phyloP scores from a whole-genome alignment of 2,113 vertebrate species.

The Cardinalis cardinalis region DNA sequence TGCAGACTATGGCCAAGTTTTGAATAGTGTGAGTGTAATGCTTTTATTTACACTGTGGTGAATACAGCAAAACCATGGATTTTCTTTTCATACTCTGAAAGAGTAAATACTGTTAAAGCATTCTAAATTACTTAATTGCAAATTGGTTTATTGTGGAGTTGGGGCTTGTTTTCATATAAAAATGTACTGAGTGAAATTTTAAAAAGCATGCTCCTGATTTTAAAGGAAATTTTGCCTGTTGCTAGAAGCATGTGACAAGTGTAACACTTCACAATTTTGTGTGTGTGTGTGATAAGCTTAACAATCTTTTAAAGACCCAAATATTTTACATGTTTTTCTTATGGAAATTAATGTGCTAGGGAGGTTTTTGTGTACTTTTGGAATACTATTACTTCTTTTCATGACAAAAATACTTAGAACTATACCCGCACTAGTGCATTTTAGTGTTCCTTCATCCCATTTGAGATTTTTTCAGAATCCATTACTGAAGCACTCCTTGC shows the following conservation, averaged over 20 bases:
- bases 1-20: constrained; percentile 84
- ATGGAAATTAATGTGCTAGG: rapidly evolving
- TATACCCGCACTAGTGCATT: background rate
- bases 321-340: background rate
- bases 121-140: background rate
- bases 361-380: background rate
- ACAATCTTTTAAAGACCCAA: background rate
- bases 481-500: background rate
- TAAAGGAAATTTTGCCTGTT: background rate
- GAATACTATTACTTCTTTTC: background rate
- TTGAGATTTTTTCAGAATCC: background rate
- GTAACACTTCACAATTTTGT: background rate
- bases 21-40: constrained; percentile 84
- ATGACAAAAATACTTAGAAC: background rate
- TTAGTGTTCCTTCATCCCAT: background rate
- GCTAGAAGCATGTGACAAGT: background rate
- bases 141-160: background rate
- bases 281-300: background rate
- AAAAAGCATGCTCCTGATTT: background rate
- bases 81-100: background rate
- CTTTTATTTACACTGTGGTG: background rate
- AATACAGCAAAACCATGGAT: background rate
- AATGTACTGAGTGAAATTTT: background rate
- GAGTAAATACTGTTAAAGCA: background rate
- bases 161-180: rapidly evolving